Evolutionary conservation across 2,888 invertebrate genomes (phyloP), one percentile per base, ranked within the genome.

Genomic region (Pelosia muscerda): DNA sequence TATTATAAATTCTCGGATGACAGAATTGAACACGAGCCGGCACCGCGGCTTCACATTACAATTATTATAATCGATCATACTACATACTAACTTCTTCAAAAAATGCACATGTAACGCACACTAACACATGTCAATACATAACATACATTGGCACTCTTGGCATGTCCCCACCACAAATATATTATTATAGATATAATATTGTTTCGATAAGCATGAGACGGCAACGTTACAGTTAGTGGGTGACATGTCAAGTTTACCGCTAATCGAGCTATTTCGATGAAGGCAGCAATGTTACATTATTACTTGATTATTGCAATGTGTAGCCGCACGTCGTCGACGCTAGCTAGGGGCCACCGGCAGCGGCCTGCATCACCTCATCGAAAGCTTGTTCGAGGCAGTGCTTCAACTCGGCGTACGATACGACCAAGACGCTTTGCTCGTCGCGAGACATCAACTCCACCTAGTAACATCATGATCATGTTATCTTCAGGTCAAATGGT

Each of bases 381-480:
- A 98, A 99, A 57, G 99, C 98, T 86, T 97, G 97, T 89, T 99
- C 98, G 86, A 99, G 96, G 94, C 98, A 99, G 87, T 98, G 98
- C 92, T 99, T 99, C 85, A 99, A 95, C 92, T 99, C 99, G 26
- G 98, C 97, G 92, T 98, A 99, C 73, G 98, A 98, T 74, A 99
- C 99, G 74, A 99, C 98, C 82, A 99, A 95, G 73, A 99, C 97
- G 91, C 98, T 99, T 91, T 99, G 98, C 91, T 98, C 99, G 92
- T 99, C 99, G 74, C 99, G 96, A 2, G 99, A 99, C 97, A 98
- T 98, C 82, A 99, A 95, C 92, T 98, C 98, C 83, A 99, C 98
- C 97, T 98, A 88, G 1, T 13, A 26, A 42, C 28, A 64, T 42
- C 25, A 61, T 15, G n/a, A 9, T 22, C 19, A 28, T 31, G 9